Evolutionary conservation across 2,888 invertebrate species (phyloP).

Genomic region (Subacronicta megacephala): DNA sequence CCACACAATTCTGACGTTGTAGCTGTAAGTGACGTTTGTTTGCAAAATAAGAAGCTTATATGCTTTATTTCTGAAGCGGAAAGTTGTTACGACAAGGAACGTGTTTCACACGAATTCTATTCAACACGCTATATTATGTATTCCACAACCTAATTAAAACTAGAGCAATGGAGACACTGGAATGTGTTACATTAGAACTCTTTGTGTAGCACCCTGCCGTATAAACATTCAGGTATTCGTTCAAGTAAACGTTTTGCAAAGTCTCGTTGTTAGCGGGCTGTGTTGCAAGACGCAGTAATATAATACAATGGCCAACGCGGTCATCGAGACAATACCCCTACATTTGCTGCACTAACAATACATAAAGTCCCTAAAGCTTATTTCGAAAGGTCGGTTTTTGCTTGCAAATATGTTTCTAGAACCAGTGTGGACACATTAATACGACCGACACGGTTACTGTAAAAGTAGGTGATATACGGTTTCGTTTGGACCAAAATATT

Average conservation of each 20-base stretch:
- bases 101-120: constrained; percentile 28
- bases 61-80: constrained; percentile 16
- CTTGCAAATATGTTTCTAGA: constrained; percentile 30
- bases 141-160: constrained; percentile 21
- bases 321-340: constrained; percentile 76
- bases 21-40: neutral
- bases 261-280: constrained; percentile 70
- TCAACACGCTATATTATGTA: constrained; percentile 16
- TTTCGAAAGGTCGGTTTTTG: constrained; percentile 49
- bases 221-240: constrained; percentile 56
- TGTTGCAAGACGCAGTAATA: constrained; percentile 77
- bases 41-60: too few relatives aligned
- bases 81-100: constrained; percentile 17
- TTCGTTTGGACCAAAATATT: constrained; percentile 32
- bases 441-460: constrained; percentile 44
- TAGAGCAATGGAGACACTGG: constrained; percentile 1
- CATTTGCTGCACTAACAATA: constrained; percentile 62
- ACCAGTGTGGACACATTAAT: constrained; percentile 29
- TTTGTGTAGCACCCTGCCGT: constrained; percentile 41
- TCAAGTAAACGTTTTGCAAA: constrained; percentile 74
- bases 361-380: constrained; percentile 51
- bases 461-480: constrained; percentile 44
- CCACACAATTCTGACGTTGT: too few relatives aligned
- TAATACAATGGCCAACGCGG: constrained; percentile 75
- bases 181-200: constrained; percentile 19